These are phyloP conservation scores for Cyrtonyx montezumae DNA, from an alignment of 2,113 vertebrate genomes.

Conservation along the genomic window DNA sequence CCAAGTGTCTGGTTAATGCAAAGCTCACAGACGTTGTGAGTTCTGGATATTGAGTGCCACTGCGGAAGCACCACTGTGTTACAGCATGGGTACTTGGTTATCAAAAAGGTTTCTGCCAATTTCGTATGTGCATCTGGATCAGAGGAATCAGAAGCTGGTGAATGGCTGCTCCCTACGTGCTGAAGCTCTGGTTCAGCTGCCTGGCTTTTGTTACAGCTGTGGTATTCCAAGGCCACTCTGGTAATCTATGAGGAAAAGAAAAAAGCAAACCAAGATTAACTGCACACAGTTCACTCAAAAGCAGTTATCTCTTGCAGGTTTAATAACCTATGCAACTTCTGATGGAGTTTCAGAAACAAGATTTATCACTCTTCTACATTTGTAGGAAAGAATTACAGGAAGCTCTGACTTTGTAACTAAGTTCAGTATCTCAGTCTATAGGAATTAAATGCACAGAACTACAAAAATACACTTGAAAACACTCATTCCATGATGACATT, in stretches of 20 bases:
- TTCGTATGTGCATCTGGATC: background rate
- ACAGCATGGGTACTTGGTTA: slow-evolving; percentile 80
- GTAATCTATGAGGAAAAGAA: slow-evolving; percentile 80
- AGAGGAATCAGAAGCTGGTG: slow-evolving; percentile 35
- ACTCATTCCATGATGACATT: background rate
- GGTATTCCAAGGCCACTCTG: slow-evolving; percentile 90
- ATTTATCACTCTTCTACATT: background rate
- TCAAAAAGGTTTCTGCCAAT: background rate
- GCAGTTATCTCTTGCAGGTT: background rate
- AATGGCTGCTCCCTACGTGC: slow-evolving; percentile 25
- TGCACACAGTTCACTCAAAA: background rate
- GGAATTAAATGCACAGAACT: background rate
- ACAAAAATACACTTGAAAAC: background rate
- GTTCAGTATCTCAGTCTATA: background rate
- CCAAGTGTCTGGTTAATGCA: slow-evolving; percentile 79
- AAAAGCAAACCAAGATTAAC: background rate
- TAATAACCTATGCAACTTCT: background rate
- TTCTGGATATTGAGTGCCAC: slow-evolving; percentile 76
- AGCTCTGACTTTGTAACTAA: background rate
- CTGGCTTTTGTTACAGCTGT: slow-evolving; percentile 82
- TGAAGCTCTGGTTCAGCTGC: slow-evolving; percentile 55
- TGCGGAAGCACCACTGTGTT: slow-evolving; percentile 83
- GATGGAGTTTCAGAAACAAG: background rate
- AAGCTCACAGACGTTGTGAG: slow-evolving; percentile 87
- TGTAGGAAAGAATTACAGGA: background rate